Conservation (phyloP, 2,888 invertebrate species). For the Chouioia cunea region DNA sequence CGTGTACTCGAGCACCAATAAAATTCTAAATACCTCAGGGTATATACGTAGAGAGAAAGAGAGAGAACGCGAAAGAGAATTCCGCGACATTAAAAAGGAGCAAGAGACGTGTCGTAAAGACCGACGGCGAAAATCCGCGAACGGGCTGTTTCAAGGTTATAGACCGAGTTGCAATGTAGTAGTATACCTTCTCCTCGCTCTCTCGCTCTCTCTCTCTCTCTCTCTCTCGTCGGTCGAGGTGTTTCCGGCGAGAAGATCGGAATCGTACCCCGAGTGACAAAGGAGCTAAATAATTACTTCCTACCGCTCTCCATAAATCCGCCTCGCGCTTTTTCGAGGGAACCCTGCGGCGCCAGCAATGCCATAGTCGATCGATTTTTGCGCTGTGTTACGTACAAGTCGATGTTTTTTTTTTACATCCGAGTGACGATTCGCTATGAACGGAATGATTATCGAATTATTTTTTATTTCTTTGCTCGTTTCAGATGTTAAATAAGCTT, state of each 20-base stretch:
- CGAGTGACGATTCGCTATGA: background rate
- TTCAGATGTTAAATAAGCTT: too few relatives aligned
- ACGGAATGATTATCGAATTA: slow-evolving; percentile 3
- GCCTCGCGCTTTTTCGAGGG: slow-evolving; percentile 10
- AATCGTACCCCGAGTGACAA: slow-evolving; percentile 47
- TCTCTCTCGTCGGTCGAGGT: background rate
- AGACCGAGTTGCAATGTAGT: slow-evolving; percentile 36
- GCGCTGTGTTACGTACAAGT: too few relatives aligned
- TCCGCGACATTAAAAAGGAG: background rate
- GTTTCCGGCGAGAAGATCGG: slow-evolving; percentile 42
- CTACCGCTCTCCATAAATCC: slow-evolving; percentile 47
- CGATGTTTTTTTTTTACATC: background rate
- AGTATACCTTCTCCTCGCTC: background rate
- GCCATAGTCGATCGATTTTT: slow-evolving; percentile 5
- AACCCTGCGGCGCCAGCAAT: background rate
- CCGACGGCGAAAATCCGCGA: slow-evolving; percentile 30
- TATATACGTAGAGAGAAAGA: too few relatives aligned
- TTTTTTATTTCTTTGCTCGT: too few relatives aligned
- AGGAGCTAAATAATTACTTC: slow-evolving; percentile 50
- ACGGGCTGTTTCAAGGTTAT: background rate
- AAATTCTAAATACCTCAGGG: too few relatives aligned
- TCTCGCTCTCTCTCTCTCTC: slow-evolving; percentile 2
- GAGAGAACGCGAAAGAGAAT: background rate
- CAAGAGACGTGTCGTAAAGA: background rate
- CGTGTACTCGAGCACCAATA: too few relatives aligned